Percentiles rank a stretch among this genome's conserved stretches.
These are phyloP conservation scores for Drosophila sturtevanti DNA, from an alignment of 1,140 invertebrate genomes.

Conservation along the genomic window DNA sequence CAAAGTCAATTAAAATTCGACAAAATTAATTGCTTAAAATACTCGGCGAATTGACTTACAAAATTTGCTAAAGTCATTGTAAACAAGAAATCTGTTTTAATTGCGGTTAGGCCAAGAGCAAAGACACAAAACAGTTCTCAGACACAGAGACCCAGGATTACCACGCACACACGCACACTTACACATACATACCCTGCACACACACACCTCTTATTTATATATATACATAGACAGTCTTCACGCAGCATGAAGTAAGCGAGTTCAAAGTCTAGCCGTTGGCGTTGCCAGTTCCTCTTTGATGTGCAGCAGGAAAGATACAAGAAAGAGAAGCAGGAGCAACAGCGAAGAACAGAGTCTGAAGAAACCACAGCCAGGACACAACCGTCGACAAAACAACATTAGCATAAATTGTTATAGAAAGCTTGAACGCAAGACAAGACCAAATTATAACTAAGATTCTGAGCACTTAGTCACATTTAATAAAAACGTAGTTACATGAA, in stretches of 20 bases:
- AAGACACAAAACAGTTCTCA: slow-evolving; percentile 7
- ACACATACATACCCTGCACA: slow-evolving; percentile 3
- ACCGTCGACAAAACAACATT: slow-evolving; percentile 43
- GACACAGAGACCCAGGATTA: background rate
- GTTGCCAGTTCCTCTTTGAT: slow-evolving; percentile 56
- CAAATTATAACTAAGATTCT: slow-evolving; percentile 21
- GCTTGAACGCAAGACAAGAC: slow-evolving; percentile 16
- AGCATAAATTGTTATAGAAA: slow-evolving; percentile 58
- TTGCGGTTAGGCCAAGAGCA: slow-evolving; percentile 68
- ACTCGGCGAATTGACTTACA: slow-evolving; percentile 75
- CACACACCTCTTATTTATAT: background rate
- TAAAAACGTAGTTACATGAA: slow-evolving; percentile 44
- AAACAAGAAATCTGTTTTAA: slow-evolving; percentile 79
- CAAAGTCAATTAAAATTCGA: slow-evolving; percentile 69
- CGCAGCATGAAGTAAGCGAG: slow-evolving; percentile 25
- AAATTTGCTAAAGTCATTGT: slow-evolving; percentile 73
- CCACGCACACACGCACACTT: slow-evolving; percentile 20
- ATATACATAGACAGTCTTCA: background rate
- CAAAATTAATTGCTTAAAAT: slow-evolving; percentile 75
- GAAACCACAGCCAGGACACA: slow-evolving; percentile 14
- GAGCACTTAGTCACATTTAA: slow-evolving; percentile 53
- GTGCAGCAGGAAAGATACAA: slow-evolving; percentile 24
- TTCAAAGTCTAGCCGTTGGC: slow-evolving; percentile 71
- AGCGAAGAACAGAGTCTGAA: background rate
- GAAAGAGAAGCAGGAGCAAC: background rate